A percentile compares a stretch with the other conserved stretches of the same genome.
These are phyloP conservation scores for Lasiurus borealis DNA, from an alignment of 2,113 vertebrate genomes.

Conservation along the genomic window DNA sequence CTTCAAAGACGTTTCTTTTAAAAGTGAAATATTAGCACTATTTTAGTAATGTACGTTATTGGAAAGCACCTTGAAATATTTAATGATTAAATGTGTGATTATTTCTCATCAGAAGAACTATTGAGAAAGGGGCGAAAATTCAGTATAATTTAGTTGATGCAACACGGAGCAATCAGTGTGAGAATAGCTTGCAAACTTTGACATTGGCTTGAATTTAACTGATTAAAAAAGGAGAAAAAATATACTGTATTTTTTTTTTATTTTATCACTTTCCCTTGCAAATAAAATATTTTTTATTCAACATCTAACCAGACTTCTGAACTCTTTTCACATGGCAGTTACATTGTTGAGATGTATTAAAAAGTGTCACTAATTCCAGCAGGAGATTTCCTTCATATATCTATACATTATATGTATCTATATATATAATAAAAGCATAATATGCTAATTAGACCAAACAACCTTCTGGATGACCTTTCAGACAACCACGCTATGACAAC, in stretches of 20 bases:
- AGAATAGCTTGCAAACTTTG: not conserved
- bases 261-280: not conserved
- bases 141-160: not conserved
- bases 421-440: too few species aligned
- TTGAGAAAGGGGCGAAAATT: not conserved
- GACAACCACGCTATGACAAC: too few species aligned
- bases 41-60: not conserved
- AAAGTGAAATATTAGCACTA: not conserved
- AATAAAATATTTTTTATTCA: not conserved
- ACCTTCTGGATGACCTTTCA: too few species aligned
- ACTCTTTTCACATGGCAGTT: not conserved
- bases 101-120: not conserved
- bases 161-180: not conserved
- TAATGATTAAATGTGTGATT: conserved; percentile 31
- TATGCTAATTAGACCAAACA: too few species aligned
- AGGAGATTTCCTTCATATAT: not conserved
- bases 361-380: not conserved
- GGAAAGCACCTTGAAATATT: not conserved
- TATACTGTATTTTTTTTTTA: not conserved
- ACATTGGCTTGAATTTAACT: not conserved
- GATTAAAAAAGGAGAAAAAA: not conserved
- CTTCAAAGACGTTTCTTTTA: not conserved
- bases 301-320: not conserved
- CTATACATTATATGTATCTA: not conserved
- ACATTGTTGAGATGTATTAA: not conserved